Evolutionary conservation across 2,797 vertebrate genomes (phyloP).

Genomic region (Paedocypris micromegethes): DNA sequence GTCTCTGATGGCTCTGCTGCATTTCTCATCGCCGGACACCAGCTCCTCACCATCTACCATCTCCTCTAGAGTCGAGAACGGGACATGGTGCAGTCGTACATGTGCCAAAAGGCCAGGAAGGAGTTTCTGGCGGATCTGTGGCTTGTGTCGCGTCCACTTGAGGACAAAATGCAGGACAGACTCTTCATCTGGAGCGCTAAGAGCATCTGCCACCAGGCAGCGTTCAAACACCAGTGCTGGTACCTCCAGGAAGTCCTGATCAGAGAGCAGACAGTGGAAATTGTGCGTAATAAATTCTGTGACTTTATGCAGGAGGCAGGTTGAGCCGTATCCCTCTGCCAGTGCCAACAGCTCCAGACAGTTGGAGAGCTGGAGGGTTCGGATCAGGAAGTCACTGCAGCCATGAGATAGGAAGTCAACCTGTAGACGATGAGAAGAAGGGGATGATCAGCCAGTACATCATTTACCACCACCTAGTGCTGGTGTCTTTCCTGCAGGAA

Average conservation of each 20-base stretch:
- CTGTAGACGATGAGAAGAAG: conserved; percentile 55
- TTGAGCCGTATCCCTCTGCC: conserved; percentile 86
- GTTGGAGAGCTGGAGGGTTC: conserved; percentile 82
- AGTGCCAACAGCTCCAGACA: conserved; percentile 84
- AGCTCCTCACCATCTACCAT: conserved; percentile 60
- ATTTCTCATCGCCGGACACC: conserved; percentile 65
- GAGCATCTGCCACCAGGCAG: conserved; percentile 77
- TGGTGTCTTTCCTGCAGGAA: conserved; percentile 64
- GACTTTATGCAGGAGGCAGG: conserved; percentile 73
- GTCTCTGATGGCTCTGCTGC: conserved; percentile 65
- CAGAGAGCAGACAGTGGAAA: conserved; percentile 77
- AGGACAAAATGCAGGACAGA: conserved; percentile 77
- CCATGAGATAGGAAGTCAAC: conserved; percentile 81
- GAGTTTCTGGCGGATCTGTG: conserved; percentile 68
- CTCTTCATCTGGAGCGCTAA: conserved; percentile 83
- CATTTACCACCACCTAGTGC: background rate
- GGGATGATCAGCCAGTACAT: too few relatives aligned
- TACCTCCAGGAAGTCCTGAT: conserved; percentile 86
- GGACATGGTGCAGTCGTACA: conserved; percentile 87
- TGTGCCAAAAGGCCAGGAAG: conserved; percentile 76
- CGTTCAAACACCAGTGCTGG: conserved; percentile 72
- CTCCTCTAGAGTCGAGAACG: conserved; percentile 73
- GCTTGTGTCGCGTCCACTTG: conserved; percentile 75
- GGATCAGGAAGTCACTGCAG: conserved; percentile 92
- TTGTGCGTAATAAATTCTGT: conserved; percentile 79